Base-by-base conservation (phyloP, 1,140 invertebrate genomes). In the Ips nitidus region DNA sequence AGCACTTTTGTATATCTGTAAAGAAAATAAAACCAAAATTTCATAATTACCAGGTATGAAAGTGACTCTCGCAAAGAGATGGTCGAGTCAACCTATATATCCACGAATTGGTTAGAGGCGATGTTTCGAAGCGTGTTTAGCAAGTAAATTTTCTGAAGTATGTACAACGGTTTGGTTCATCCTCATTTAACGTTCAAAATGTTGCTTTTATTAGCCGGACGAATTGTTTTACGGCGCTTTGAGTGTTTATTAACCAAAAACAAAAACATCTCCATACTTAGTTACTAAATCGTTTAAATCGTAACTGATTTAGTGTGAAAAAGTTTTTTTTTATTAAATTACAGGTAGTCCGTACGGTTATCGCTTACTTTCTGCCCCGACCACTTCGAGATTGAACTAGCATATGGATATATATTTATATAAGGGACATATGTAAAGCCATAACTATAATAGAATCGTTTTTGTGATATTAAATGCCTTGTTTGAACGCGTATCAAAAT, bases 81-180 rank as follows among this genome's bases (percentile, higher is more conserved):
- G 6, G 22, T 47, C 4, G 69, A 66, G 53, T 56, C 59, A 6
- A 53, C 66, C 39, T 60, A 71, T 71, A 53, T 69, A 53, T 66
- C 52, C 67, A 63, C 66, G 43, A 74, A 68, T 56, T 74, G 73
- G 73, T 53, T 74, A 5, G 73, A 69, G 52, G 68, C 59, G 58
- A 74, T 74, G 70, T 64, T 74, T 50, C 67, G 70, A 45, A 69
- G 70, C 43, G 69, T 71, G 40, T 74, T 74, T 71, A 66, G 56
- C 63, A 74, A 74, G 45, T 71, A 57, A 71, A 64, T 43, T 66
- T 50, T 22, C 5, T 42, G 45, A 68, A 69, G 67, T 69, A 69
- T 69, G 67, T 69, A 69, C 40, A 22, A 22, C 22, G 22, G 22
- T 22, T 22, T 22, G 22, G 22, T 22, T 22, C 22, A 22, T 22